A percentile compares a stretch with the other conserved stretches of the same genome.
Conservation (phyloP, 2,888 invertebrate species). For the Dimorphilus gyrociliatus region DNA sequence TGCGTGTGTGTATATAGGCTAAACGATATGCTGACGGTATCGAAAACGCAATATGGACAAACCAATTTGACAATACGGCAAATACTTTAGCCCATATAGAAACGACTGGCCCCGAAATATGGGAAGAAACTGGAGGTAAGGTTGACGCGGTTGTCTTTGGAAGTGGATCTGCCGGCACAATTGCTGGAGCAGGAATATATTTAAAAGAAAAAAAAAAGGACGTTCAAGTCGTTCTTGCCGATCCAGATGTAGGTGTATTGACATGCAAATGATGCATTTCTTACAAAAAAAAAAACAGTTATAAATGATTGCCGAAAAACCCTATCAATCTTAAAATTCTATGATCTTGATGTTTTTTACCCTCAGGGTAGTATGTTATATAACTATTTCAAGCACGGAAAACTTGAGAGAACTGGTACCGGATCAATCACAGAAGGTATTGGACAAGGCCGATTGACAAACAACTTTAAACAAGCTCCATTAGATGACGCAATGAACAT, state of each 20-base stretch:
- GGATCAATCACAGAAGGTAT: slow-evolving; percentile 36
- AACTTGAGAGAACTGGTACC: slow-evolving; percentile 29
- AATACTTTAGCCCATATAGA: slow-evolving; percentile 32
- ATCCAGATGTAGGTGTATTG: slow-evolving; percentile 16
- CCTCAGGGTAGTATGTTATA: slow-evolving; percentile 33
- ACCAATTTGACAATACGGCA: slow-evolving; percentile 37
- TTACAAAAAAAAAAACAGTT: no score
- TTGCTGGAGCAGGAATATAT: slow-evolving; percentile 30
- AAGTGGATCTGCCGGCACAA: slow-evolving; percentile 36
- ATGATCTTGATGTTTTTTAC: background rate
- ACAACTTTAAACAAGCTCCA: slow-evolving; percentile 33
- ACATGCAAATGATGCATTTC: background rate
- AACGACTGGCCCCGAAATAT: slow-evolving; percentile 37
- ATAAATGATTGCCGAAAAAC: no score
- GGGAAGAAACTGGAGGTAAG: slow-evolving; percentile 31
- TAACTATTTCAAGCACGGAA: slow-evolving; percentile 31
- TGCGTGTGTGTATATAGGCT: slow-evolving; percentile 14
- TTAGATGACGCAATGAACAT: slow-evolving; percentile 32
- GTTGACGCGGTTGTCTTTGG: slow-evolving; percentile 34
- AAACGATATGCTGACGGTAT: slow-evolving; percentile 27
- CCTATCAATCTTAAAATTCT: no score
- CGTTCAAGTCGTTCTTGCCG: slow-evolving; percentile 24
- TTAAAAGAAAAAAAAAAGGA: slow-evolving; percentile 33
- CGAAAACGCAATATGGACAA: slow-evolving; percentile 36
- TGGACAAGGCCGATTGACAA: slow-evolving; percentile 36